Evolutionary conservation across 1,140 invertebrate genomes (phyloP), one percentile per base, ranked within the genome.

Genomic region (Ectropis grisescens): DNA sequence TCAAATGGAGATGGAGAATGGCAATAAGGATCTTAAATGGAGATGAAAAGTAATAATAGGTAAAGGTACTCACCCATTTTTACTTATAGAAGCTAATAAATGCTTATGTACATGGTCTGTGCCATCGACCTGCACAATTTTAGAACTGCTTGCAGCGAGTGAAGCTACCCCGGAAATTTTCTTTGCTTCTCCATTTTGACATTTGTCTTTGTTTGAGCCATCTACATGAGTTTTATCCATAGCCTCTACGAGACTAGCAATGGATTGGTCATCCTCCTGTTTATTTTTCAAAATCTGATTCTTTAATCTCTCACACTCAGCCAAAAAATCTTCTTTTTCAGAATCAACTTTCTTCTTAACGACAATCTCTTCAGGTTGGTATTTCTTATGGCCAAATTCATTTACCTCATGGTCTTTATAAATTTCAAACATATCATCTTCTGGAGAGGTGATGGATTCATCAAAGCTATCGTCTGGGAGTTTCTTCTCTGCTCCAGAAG

Each of bases 361-460:
- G 13, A 54, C 2, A 26, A 79, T 55, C 29, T 69, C 54, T 47
- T 67, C 52, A n/a, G 71, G 64, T 47, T 62, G 29, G 55, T 65
- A 78, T 31, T 80, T 82, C 32, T 69, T 78, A 27, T 80, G 76
- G 9, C 80, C 80, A 70, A 82, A 82, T 12, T 78, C 74, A 43
- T 82, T 59, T 15, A 52, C 49, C 29, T 65, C 66, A 56, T 74
- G 61, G 37, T 82, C 76, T 51, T 61, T 75, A 24, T 81, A 82
- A 9, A 80, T 72, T 44, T 82, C 79, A 64, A 82, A 82, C 33
- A 58, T 59, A 29, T 78, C 72, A 47, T 79, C 74, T 35, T 81
- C 76, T 26, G 52, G 42, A 2, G 67, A 57, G 12, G 64, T 29
- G 3, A 56, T 19, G 3, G 16, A 3, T 19, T 19, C 3, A 4